These are phyloP conservation scores for Polyergus mexicanus DNA, from an alignment of 1,140 invertebrate species.

Conservation along the genomic window DNA sequence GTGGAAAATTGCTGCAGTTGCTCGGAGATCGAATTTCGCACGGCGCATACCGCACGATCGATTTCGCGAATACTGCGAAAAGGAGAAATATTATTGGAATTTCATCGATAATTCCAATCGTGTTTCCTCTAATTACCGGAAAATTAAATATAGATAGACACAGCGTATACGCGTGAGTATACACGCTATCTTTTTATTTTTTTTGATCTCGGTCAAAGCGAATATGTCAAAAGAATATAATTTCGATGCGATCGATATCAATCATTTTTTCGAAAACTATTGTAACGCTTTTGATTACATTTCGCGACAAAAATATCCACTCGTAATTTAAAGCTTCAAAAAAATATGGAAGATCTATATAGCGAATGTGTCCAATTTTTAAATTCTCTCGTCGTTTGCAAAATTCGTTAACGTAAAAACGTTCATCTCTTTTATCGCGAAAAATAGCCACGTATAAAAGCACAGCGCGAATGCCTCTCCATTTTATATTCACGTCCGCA, in stretches of 20 bases:
- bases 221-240: not conserved
- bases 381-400: not conserved
- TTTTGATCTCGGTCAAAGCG: not conserved
- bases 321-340: not conserved
- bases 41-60: constrained; percentile 65
- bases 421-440: not conserved
- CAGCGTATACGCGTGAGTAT: not conserved
- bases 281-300: not conserved
- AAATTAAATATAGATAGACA: constrained; percentile 32
- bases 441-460: not conserved
- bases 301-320: no score
- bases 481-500: constrained; percentile 1
- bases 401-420: constrained; percentile 22
- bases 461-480: not conserved
- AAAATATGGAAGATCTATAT: not conserved
- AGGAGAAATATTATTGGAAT: constrained; percentile 62
- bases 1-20: constrained; percentile 61
- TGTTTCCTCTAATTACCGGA: constrained; percentile 55
- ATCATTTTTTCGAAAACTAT: constrained; percentile 5
- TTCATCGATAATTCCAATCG: constrained; percentile 67
- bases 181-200: not conserved
- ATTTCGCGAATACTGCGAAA: constrained; percentile 31
- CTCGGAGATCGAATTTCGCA: constrained; percentile 28
- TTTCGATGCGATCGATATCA: not conserved
- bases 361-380: not conserved